Evolutionary conservation across 2,888 invertebrate genomes (phyloP).

Genomic region (Kryphioiulus occultus): DNA sequence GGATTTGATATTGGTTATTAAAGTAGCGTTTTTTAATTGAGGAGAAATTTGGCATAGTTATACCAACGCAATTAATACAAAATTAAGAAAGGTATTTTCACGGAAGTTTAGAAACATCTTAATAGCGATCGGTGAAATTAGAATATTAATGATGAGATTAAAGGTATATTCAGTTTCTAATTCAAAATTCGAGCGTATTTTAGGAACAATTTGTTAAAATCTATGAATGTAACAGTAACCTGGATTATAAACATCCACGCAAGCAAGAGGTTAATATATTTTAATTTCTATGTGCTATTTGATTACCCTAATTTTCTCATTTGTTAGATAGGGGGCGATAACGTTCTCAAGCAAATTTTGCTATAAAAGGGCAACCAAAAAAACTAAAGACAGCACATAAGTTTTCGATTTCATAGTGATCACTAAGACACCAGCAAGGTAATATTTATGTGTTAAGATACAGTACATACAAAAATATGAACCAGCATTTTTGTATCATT

Average conservation of each 20-base stretch:
- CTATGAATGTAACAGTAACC: not conserved
- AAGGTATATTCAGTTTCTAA: too few relatives aligned
- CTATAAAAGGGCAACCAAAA: not conserved
- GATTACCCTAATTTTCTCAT: not conserved
- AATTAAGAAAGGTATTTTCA: not conserved
- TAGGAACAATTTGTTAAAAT: not conserved
- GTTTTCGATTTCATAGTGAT: not conserved
- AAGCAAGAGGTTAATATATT: not conserved
- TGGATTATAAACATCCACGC: not conserved
- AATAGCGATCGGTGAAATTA: too few relatives aligned
- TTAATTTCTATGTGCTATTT: not conserved
- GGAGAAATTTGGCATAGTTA: not conserved
- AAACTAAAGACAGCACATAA: not conserved
- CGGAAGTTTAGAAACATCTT: too few relatives aligned
- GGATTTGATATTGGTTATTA: too few relatives aligned
- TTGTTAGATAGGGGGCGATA: not conserved
- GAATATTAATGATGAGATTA: too few relatives aligned
- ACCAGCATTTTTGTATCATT: too few relatives aligned
- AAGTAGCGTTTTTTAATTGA: too few relatives aligned
- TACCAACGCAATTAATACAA: not conserved
- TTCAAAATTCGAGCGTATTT: not conserved
- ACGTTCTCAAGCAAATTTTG: not conserved
- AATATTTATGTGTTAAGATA: not conserved
- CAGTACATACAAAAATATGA: too few relatives aligned
- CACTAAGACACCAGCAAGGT: not conserved